A percentile compares a stretch with the other conserved stretches of the same genome.
phyloP scores from a whole-genome alignment of 1,140 invertebrate species.

The Ceratina australensis region DNA sequence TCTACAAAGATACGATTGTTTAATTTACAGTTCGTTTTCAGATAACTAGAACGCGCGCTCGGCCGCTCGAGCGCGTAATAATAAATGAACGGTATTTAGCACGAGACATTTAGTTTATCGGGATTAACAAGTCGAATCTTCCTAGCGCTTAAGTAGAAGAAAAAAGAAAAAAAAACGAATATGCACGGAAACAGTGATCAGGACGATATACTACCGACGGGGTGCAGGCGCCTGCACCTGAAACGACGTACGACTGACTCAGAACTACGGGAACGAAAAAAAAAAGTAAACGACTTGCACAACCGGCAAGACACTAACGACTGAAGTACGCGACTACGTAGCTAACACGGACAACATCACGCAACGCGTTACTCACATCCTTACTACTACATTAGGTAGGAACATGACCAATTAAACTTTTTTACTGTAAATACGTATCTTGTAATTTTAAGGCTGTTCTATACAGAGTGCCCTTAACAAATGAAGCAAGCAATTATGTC shows the following conservation, averaged over 20 bases:
- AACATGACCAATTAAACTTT: constrained; percentile 78
- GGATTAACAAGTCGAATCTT: constrained; percentile 50
- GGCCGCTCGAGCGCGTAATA: constrained; percentile 38
- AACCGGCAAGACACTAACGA: constrained; percentile 71
- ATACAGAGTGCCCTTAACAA: constrained; percentile 73
- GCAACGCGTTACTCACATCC: constrained; percentile 71
- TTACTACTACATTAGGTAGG: constrained; percentile 72
- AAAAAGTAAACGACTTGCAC: constrained; percentile 51
- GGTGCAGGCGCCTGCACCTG: constrained; percentile 58
- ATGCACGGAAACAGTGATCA: constrained; percentile 60
- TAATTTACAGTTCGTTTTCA: constrained; percentile 10
- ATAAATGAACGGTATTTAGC: constrained; percentile 50
- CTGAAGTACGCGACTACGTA: constrained; percentile 74
- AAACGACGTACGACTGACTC: constrained; percentile 73
- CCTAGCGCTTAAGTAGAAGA: constrained; percentile 59
- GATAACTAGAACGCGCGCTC: not conserved
- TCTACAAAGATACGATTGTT: constrained; percentile 12
- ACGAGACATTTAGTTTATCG: constrained; percentile 56
- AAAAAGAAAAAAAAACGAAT: constrained; percentile 32
- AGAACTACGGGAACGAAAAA: constrained; percentile 58
- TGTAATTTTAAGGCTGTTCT: constrained; percentile 76
- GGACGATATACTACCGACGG: constrained; percentile 54
- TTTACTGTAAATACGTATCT: constrained; percentile 79
- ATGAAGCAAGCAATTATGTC: constrained; percentile 37
- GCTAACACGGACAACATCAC: constrained; percentile 72